Evolutionary conservation across 2,797 vertebrate genomes (phyloP).

Genomic region (Yasuhikotakia modesta): DNA sequence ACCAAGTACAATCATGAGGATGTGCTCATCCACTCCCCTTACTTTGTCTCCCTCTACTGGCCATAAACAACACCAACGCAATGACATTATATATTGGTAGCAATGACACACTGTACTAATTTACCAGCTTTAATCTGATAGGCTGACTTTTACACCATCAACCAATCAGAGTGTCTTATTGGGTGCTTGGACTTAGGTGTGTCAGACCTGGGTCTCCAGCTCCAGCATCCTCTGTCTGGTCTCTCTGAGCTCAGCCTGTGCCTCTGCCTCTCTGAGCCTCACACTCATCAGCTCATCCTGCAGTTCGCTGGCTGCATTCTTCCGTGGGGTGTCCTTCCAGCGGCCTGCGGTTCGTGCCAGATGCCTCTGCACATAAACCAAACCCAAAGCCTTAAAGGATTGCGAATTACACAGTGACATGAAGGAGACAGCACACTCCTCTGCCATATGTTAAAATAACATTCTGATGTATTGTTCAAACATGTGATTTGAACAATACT

Average conservation of each 20-base stretch:
- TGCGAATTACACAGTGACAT: background rate
- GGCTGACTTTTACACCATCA: no score
- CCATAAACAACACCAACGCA: background rate
- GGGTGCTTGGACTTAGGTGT: background rate
- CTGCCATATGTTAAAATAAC: no score
- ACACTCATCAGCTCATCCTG: constrained; percentile 97
- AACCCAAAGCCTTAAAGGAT: no score
- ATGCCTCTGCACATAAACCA: constrained; percentile 79
- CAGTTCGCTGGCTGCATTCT: constrained; percentile 88
- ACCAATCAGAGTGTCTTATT: no score
- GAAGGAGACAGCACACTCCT: background rate
- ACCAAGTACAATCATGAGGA: background rate
- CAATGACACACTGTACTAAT: no score
- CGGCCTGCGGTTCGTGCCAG: constrained; percentile 88
- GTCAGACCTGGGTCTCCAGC: constrained; percentile 90
- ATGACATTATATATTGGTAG: no score
- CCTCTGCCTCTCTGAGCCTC: constrained; percentile 91
- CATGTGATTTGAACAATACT: no score
- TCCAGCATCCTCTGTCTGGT: constrained; percentile 93
- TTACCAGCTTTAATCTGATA: no score
- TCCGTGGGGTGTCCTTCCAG: constrained; percentile 92
- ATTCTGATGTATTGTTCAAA: no score
- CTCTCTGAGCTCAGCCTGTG: constrained; percentile 90
- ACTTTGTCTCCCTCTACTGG: constrained; percentile 37
- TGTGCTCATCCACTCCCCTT: background rate